Conservation (phyloP, 2,797 vertebrate genomes). For the Melopsittacus undulatus region DNA sequence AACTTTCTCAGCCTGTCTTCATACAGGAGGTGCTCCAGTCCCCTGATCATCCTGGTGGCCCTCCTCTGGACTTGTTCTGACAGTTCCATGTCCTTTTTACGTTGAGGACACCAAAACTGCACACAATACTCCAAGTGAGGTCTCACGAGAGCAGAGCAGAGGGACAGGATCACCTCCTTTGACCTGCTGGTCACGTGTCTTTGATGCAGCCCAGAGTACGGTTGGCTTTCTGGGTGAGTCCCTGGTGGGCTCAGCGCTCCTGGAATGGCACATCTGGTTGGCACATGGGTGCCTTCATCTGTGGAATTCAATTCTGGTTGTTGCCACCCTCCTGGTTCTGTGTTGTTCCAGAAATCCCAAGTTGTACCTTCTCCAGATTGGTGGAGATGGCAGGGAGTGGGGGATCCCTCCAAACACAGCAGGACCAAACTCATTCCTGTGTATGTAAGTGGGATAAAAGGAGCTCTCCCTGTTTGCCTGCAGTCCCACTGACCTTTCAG, state of each 20-base stretch:
- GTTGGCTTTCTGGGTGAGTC: no score
- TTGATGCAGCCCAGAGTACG: no score
- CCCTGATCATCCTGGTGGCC: no score
- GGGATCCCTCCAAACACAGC: background rate
- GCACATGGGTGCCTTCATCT: accelerated
- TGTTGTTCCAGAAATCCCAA: background rate
- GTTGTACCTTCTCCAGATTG: background rate
- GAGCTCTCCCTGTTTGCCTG: background rate
- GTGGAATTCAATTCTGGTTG: background rate
- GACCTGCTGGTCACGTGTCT: no score
- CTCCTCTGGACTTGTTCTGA: no score
- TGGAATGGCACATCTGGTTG: background rate
- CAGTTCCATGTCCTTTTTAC: no score
- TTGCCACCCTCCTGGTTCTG: background rate
- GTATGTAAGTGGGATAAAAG: background rate
- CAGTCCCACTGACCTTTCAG: conserved; percentile 90
- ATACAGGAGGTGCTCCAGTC: no score
- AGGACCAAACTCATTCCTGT: background rate
- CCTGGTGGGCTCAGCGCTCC: background rate
- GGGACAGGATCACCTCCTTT: no score
- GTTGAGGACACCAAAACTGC: no score
- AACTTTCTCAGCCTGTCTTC: no score
- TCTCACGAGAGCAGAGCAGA: no score
- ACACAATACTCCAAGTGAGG: no score
- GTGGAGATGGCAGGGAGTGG: background rate